These are phyloP conservation scores for Herpailurus yagouaroundi DNA, from an alignment of 2,113 vertebrate genomes.

Conservation along the genomic window DNA sequence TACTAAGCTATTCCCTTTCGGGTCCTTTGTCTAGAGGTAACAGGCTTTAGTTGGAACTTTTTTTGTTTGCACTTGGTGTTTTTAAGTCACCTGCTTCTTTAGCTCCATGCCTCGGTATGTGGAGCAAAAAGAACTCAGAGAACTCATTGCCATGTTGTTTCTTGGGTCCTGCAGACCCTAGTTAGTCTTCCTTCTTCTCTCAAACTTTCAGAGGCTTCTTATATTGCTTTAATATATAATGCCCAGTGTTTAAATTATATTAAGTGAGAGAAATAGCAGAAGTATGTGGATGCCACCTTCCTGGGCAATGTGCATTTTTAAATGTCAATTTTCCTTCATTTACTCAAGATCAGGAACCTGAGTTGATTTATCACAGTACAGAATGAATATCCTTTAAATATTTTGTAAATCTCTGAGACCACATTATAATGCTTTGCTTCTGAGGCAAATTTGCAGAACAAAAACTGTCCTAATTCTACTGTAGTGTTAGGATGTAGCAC, in stretches of 20 bases:
- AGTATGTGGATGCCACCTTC: neutral
- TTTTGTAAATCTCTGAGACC: neutral
- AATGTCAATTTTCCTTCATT: neutral
- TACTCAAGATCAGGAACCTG: neutral
- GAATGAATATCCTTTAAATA: neutral
- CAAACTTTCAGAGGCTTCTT: neutral
- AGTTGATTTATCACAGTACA: neutral
- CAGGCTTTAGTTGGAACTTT: neutral
- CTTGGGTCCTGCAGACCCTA: neutral
- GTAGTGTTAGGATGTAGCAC: neutral
- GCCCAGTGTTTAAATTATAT: neutral
- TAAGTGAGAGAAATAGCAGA: neutral
- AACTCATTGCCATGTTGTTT: neutral
- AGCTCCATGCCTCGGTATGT: neutral
- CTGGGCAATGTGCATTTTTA: neutral
- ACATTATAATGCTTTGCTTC: neutral
- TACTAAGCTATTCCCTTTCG: neutral
- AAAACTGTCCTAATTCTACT: neutral
- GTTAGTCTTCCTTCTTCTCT: neutral
- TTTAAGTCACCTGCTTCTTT: neutral
- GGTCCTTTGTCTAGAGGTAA: neutral
- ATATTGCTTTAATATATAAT: neutral
- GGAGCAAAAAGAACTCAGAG: neutral
- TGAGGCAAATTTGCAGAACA: neutral
- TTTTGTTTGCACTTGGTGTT: neutral